Evolutionary conservation across 2,888 invertebrate species (phyloP).

Genomic region (Tholera decimalis): DNA sequence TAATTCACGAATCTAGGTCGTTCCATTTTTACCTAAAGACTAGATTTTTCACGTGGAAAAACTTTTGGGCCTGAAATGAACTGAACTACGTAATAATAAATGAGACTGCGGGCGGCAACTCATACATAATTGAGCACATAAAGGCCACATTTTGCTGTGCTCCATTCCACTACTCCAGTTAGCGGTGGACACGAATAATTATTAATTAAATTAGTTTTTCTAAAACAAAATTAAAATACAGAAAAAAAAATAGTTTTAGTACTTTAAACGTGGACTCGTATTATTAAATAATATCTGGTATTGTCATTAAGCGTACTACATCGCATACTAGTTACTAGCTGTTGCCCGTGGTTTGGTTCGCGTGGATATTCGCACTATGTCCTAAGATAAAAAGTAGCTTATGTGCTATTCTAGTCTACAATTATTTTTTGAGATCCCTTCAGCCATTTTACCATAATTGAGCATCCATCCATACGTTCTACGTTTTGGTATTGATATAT

Average conservation of each 20-base stretch:
- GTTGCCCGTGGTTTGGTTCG: no score
- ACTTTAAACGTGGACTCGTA: background rate
- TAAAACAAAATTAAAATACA: background rate
- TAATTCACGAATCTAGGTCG: slow-evolving; percentile 20
- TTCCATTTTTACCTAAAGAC: slow-evolving; percentile 22
- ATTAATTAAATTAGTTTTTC: slow-evolving; percentile 27
- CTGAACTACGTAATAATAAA: slow-evolving; percentile 72
- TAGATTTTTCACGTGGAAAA: slow-evolving; percentile 51
- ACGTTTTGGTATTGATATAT: no score
- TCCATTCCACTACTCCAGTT: slow-evolving; percentile 52
- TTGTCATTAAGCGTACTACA: background rate
- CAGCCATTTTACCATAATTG: no score
- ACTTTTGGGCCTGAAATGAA: slow-evolving; percentile 61
- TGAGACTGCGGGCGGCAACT: slow-evolving; percentile 69
- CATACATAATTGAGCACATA: slow-evolving; percentile 71
- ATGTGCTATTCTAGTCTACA: no score
- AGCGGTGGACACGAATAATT: slow-evolving; percentile 11
- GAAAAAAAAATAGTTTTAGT: background rate
- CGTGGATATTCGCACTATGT: no score
- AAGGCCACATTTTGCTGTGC: slow-evolving; percentile 62
- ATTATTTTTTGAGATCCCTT: no score
- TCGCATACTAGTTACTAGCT: no score
- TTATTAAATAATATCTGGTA: background rate
- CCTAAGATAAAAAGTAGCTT: no score
- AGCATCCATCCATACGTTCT: no score